Conservation (phyloP, 1,140 invertebrate genomes). For the Heliconius melpomene region DNA sequence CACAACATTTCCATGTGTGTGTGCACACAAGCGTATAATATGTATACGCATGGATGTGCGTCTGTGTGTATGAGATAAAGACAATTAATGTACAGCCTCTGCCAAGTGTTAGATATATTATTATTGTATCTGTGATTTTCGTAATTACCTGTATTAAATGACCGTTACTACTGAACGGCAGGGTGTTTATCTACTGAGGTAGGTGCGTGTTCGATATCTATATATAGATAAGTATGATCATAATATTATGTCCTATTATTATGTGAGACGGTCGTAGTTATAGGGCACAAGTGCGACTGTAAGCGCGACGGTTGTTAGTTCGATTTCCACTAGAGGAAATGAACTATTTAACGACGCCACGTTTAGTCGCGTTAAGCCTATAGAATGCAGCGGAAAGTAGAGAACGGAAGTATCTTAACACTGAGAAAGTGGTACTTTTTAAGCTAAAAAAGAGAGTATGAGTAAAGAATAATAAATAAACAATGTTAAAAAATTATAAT, state of each 20-base stretch:
- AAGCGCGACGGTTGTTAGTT: neutral
- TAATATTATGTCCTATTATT: too few relatives aligned
- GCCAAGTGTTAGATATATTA: slow-evolving; percentile 4
- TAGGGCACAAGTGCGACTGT: neutral
- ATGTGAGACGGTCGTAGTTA: too few relatives aligned
- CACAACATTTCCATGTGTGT: neutral
- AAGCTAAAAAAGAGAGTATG: too few relatives aligned
- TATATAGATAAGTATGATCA: neutral
- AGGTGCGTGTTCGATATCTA: neutral
- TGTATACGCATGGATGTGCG: neutral
- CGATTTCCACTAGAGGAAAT: neutral
- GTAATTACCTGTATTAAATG: slow-evolving; percentile 1
- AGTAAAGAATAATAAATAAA: too few relatives aligned
- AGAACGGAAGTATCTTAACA: too few relatives aligned
- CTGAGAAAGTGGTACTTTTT: too few relatives aligned
- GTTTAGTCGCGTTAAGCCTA: too few relatives aligned
- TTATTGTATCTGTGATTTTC: slow-evolving; percentile 12
- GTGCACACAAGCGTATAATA: slow-evolving; percentile 22
- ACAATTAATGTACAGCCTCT: slow-evolving; percentile 16
- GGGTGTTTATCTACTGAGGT: neutral
- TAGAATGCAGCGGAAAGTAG: too few relatives aligned
- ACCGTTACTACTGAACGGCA: neutral
- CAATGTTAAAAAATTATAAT: too few relatives aligned
- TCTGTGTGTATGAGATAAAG: slow-evolving; percentile 2
- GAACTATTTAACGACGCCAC: neutral